Conservation (phyloP, 2,113 vertebrate genomes). For the Pangasianodon gigas region DNA sequence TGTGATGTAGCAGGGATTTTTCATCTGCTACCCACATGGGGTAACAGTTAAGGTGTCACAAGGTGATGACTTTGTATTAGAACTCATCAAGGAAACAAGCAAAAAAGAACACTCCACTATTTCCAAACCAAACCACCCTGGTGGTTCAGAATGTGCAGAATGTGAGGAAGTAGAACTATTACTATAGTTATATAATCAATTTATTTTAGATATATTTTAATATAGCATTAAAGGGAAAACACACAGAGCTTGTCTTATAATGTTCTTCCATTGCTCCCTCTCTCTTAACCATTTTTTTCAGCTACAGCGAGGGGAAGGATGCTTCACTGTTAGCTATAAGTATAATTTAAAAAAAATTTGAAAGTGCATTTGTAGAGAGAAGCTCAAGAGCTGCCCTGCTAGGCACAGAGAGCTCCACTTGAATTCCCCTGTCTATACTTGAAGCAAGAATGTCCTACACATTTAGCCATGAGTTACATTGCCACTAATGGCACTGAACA, state of each 20-base stretch:
- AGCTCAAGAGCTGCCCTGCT: constrained; percentile 19
- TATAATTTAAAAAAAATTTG: constrained; percentile 19
- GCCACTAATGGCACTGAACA: constrained; percentile 28
- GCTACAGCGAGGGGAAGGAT: background rate
- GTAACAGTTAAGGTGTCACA: background rate
- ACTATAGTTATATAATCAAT: background rate
- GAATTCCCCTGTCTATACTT: constrained; percentile 56
- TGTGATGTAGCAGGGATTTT: background rate
- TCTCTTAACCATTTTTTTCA: background rate
- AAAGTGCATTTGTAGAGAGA: constrained; percentile 15
- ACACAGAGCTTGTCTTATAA: background rate
- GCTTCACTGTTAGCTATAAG: constrained; percentile 18
- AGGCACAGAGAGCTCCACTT: constrained; percentile 21
- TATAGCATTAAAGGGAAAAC: background rate
- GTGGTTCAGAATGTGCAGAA: no score
- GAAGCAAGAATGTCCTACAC: constrained; percentile 16
- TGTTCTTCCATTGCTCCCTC: background rate
- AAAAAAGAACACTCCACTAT: background rate
- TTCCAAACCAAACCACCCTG: background rate
- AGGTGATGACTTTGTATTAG: background rate
- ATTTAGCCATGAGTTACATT: background rate
- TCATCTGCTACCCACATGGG: background rate
- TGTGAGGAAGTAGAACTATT: background rate
- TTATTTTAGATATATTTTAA: background rate
- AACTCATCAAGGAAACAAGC: background rate